Base-by-base conservation (phyloP, 2,888 invertebrate species). In the Syrista parreyssii region DNA sequence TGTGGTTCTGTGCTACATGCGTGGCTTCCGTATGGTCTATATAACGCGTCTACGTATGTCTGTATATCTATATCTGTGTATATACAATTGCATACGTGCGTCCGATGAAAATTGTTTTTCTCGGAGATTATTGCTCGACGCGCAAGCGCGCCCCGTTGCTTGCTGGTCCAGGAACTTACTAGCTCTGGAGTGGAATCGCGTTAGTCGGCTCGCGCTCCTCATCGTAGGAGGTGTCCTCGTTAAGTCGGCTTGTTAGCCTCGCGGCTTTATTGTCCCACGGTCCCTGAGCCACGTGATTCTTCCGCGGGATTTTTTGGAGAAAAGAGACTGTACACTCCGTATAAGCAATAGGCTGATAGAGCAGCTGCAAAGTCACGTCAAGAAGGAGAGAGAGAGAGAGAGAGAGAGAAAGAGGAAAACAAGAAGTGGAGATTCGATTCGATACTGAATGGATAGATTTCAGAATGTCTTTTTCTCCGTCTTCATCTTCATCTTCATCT, bases 141-240 rank as follows among this genome's bases (percentile, higher is more conserved):
- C 40, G 40, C 40, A 40, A 15, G 40, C 40, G 40, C 40, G 4
- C 15, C 40, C 40, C 15, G 40, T 15, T 15, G 4, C 40, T 75
- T 35, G 33, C 68, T 33, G 55, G 75, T 68, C 55, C 78, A 73
- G 79, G 40, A 40, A 40, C 40, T 40, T 15, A 40, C 40, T 40
- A 76, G 81, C 81, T 76, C 78, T 55, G 73, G 76, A 82, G 76
- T 79, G 80, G 15, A 78, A 77, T 79, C 77, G 73, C 79, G 78
- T 82, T 82, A 86, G 86, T 86, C 77, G 80, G 79, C 82, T 82
- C 83, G 81, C 82, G 82, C 82, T 82, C 80, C 82, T 84, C 40
- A 6, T 40, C 79, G 84, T 76, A 79, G 80, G 82, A 81, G 79
- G 79, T 77, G 80, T 75, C 73, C 72, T 68, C 74, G 76, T 68